phyloP scores from a whole-genome alignment of 2,113 vertebrate species.

The Aegithalos caudatus region DNA sequence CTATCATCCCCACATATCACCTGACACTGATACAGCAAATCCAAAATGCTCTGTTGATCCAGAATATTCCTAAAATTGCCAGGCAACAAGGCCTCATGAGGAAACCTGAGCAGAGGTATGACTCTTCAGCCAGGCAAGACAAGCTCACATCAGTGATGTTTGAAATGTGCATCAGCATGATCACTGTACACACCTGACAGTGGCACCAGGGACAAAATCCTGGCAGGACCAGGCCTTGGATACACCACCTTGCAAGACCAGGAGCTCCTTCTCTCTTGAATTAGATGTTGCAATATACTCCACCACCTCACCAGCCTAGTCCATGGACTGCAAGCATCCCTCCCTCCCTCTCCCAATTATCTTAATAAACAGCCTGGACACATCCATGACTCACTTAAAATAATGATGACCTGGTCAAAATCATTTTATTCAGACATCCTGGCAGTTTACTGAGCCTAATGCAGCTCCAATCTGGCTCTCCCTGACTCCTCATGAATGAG shows the following conservation, averaged over 20 bases:
- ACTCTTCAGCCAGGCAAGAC: neutral
- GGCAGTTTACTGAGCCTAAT: neutral
- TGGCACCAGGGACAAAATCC: neutral
- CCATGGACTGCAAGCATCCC: neutral
- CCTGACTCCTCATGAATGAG: neutral
- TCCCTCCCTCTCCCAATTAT: neutral
- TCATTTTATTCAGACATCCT: constrained; percentile 26
- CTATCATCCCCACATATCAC: neutral
- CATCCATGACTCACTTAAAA: constrained; percentile 34
- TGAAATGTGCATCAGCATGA: neutral
- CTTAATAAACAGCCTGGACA: constrained; percentile 31
- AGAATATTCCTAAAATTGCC: neutral
- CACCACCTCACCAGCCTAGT: neutral
- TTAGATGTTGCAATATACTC: neutral
- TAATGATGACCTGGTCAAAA: constrained; percentile 4
- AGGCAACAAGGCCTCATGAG: neutral
- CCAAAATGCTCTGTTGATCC: neutral
- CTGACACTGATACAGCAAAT: neutral
- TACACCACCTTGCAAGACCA: neutral
- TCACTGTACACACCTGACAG: neutral
- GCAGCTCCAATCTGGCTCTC: neutral
- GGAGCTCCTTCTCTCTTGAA: neutral
- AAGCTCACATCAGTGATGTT: neutral
- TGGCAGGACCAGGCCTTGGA: neutral
- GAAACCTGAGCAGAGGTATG: neutral